These are phyloP conservation scores for Myotis myotis DNA, from an alignment of 2,797 vertebrate species.

Conservation along the genomic window DNA sequence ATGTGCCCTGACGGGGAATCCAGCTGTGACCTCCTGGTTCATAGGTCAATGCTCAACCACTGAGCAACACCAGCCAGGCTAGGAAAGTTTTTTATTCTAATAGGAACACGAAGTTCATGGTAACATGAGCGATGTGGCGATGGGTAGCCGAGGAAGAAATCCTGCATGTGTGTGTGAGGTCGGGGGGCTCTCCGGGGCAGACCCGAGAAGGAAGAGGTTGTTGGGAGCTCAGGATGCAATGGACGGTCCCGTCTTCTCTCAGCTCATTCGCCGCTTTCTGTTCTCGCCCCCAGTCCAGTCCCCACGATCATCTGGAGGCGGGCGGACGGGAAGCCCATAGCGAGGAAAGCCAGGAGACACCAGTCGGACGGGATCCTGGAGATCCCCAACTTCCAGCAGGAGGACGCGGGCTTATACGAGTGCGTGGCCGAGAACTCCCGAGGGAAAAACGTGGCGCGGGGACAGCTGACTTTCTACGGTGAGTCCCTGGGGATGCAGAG, in stretches of 20 bases:
- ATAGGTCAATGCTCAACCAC: no score
- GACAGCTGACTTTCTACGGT: conserved; percentile 97
- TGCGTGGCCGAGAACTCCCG: conserved; percentile 96
- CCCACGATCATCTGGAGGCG: conserved; percentile 94
- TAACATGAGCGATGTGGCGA: not conserved
- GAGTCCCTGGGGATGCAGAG: rapidly evolving
- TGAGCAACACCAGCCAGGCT: not conserved
- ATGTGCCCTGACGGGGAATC: not conserved
- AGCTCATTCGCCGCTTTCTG: rapidly evolving
- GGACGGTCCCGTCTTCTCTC: not conserved
- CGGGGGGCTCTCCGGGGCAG: not conserved
- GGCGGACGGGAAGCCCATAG: conserved; percentile 90
- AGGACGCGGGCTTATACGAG: conserved; percentile 93
- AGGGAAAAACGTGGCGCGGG: conserved; percentile 93
- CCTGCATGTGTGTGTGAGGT: no score
- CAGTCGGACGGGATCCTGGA: conserved; percentile 93
- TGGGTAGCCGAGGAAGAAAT: no score
- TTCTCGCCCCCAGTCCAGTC: conserved; percentile 87
- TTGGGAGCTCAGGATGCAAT: no score
- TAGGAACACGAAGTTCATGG: not conserved
- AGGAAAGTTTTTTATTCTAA: not conserved
- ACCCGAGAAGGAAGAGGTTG: not conserved
- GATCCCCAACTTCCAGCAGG: conserved; percentile 98
- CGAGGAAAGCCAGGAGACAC: conserved; percentile 93
- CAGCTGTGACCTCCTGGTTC: not conserved